Base-by-base conservation (phyloP, 2,888 invertebrate species). In the Lepas anatifera region DNA sequence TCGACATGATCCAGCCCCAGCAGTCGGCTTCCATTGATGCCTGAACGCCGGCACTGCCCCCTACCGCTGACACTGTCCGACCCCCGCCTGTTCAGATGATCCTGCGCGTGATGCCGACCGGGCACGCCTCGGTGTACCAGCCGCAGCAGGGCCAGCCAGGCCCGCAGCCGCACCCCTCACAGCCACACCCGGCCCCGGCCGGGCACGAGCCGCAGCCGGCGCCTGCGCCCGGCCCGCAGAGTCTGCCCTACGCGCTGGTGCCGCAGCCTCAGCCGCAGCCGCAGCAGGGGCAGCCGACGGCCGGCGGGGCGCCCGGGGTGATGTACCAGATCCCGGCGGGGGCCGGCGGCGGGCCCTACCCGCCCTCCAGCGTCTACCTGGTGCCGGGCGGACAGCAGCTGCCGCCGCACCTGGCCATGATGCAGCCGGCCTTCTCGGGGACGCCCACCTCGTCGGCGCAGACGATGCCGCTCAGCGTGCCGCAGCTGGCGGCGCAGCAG, bases 281-380 rank as follows among this genome's bases (percentile, higher is more conserved):
- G 27, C 25, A 6, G 25, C 39, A 18, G 39, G 13, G 8, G 48
- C 48, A 7, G 16, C 27, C 13, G 39, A 66, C 66, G 39, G 66
- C 25, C 39, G 64, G 39, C 25, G 58, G 35, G 32, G 52, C n/a
- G 50, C 11, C 50, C 22, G 22, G 58, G 32, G 32, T 58, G 35
- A 8, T 58, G 58, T 58, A 58, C 58, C 58, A 58, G 66, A 25
- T 41, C 39, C 11, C 39, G 66, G 2, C 25, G 2, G n/a, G n/a
- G n/a, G 66, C n/a, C 25, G 66, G 66, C n/a, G 66, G 25, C n/a
- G n/a, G 25, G 3, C 39, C 22, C 13, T 39, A 39, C 41, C 39
- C 66, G 25, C 25, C 66, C 66, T 39, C 4, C 25, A 66, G 41
- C 39, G 22, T 66, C n/a, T 66, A 66, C 41, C 66, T 39, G 66